These are phyloP conservation scores for Sinohyriopsis cumingii DNA, from an alignment of 2,888 invertebrate species.

Conservation along the genomic window DNA sequence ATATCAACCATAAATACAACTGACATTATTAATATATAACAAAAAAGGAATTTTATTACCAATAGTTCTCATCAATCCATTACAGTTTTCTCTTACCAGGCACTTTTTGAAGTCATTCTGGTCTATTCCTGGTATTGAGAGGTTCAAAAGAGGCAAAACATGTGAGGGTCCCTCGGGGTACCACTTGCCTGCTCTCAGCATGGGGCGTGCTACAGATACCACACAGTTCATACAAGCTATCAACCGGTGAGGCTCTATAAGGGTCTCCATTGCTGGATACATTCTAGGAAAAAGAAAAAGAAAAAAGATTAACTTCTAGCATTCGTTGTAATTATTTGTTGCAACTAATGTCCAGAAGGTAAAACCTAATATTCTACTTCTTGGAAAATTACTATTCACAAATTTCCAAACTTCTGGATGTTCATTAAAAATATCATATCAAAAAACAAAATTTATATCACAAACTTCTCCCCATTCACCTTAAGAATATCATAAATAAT, in stretches of 20 bases:
- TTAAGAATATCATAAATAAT: too few species aligned
- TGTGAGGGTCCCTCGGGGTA: slow-evolving; percentile 82
- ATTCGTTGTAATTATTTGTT: not conserved
- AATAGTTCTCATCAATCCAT: too few species aligned
- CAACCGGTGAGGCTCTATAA: slow-evolving; percentile 87
- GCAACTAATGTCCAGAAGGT: too few species aligned
- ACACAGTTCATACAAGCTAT: slow-evolving; percentile 72
- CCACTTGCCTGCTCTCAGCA: slow-evolving; percentile 74
- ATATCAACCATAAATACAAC: too few species aligned
- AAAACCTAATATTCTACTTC: too few species aligned
- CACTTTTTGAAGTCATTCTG: slow-evolving; percentile 85
- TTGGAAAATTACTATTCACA: too few species aligned
- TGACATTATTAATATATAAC: too few species aligned
- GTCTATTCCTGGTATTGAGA: slow-evolving; percentile 90
- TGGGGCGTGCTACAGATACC: slow-evolving; percentile 69
- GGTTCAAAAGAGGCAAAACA: slow-evolving; percentile 85
- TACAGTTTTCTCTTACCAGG: slow-evolving; percentile 56
- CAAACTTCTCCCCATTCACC: too few species aligned
- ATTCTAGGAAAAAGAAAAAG: slow-evolving; percentile 71
- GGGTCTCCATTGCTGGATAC: slow-evolving; percentile 85
- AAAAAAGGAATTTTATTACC: too few species aligned
- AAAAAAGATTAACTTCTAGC: not conserved
- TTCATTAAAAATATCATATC: too few species aligned
- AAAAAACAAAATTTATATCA: too few species aligned
- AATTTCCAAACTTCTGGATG: too few species aligned